These are phyloP conservation scores for Hydrotaea diabolus DNA, from an alignment of 2,888 invertebrate species.

Conservation along the genomic window DNA sequence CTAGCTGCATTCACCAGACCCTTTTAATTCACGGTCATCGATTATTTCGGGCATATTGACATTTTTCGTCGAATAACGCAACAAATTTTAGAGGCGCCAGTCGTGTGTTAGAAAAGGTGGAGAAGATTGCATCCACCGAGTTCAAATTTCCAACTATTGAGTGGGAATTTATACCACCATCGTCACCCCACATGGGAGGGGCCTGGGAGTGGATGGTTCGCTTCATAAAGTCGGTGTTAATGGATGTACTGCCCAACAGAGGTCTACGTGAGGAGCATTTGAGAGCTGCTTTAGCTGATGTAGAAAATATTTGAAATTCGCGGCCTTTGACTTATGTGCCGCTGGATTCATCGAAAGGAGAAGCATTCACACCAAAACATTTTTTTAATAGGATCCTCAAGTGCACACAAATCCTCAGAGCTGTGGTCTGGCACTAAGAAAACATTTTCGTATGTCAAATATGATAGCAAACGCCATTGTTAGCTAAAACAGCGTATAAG, in stretches of 20 bases:
- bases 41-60: background rate
- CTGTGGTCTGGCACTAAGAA: no score
- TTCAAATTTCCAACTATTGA: no score
- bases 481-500: no score
- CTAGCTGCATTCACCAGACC: no score
- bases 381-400: conserved; percentile 47
- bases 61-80: background rate
- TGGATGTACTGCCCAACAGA: background rate
- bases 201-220: conserved; percentile 59
- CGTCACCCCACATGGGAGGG: conserved; percentile 49
- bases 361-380: conserved; percentile 51
- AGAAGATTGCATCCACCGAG: background rate
- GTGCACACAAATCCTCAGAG: background rate
- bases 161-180: no score
- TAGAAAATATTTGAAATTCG: no score
- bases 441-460: no score
- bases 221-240: no score
- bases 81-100: no score
- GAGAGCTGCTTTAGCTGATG: no score
- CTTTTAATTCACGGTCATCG: no score
- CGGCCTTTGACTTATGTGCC: conserved; percentile 61
- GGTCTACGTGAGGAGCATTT: background rate
- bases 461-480: no score
- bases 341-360: conserved; percentile 38
- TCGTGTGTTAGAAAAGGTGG: background rate